These are phyloP conservation scores for Coelopa frigida DNA, from an alignment of 1,140 invertebrate genomes.

Conservation along the genomic window DNA sequence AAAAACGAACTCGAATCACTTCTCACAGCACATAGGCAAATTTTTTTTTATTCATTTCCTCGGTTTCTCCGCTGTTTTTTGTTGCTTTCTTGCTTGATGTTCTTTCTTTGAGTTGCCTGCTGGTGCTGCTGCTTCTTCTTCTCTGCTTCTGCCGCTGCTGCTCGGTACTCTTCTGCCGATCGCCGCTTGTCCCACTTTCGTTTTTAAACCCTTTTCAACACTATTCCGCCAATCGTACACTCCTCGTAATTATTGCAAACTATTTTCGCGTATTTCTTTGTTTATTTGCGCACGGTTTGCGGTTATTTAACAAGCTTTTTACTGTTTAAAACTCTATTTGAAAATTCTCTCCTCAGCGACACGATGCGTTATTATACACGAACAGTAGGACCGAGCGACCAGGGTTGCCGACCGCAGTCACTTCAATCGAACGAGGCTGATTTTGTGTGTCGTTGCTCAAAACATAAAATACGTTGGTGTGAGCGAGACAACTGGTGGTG, in stretches of 20 bases:
- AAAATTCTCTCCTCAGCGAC: slow-evolving; percentile 5
- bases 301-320: slow-evolving; percentile 2
- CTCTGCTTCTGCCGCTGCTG: background rate
- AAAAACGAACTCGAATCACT: background rate
- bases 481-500: no score
- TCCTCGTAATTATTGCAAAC: background rate
- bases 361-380: slow-evolving; percentile 10
- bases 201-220: slow-evolving; percentile 5
- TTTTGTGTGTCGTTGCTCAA: no score
- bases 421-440: no score
- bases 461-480: no score
- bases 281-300: background rate
- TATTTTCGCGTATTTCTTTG: background rate
- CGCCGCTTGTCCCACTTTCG: slow-evolving; percentile 11
- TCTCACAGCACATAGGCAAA: background rate
- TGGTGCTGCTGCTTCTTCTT: background rate
- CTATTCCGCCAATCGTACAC: background rate
- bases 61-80: slow-evolving; percentile 3
- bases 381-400: slow-evolving; percentile 6
- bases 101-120: slow-evolving; percentile 7
- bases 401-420: no score
- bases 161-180: background rate
- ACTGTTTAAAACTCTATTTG: background rate
- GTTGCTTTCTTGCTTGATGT: background rate
- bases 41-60: slow-evolving; percentile 5